Conservation (phyloP, 2,797 vertebrate genomes). For the Channallabes apus region DNA sequence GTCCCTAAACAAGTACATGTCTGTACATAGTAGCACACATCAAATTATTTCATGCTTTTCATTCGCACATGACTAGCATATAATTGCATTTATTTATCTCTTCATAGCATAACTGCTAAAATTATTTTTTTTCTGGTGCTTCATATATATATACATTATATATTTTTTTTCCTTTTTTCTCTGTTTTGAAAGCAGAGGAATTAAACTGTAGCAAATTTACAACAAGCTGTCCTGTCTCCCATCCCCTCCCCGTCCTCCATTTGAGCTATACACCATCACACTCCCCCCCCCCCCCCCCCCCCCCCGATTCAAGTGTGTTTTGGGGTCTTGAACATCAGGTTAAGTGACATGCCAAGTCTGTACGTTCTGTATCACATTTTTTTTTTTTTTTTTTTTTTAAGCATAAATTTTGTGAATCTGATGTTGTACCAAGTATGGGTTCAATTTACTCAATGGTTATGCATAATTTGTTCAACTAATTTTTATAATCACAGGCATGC, state of each 20-base stretch:
- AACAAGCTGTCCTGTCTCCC: conserved; percentile 31
- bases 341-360: conserved; percentile 37
- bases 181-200: conserved; percentile 42
- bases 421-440: background rate
- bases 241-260: background rate
- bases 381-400: background rate
- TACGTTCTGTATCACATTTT: background rate
- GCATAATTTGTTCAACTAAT: conserved; percentile 14
- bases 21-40: conserved; percentile 53
- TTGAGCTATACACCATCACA: conserved; percentile 32
- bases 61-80: conserved; percentile 36
- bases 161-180: conserved; percentile 32
- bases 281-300: conserved; percentile 10
- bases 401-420: background rate
- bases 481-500: conserved; percentile 13
- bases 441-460: background rate
- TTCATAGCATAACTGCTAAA: conserved; percentile 53
- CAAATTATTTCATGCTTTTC: conserved; percentile 55
- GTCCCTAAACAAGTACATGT: conserved; percentile 29
- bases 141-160: conserved; percentile 25
- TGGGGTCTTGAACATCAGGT: conserved; percentile 17
- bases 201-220: conserved; percentile 53
- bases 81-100: conserved; percentile 60
- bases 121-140: conserved; percentile 50
- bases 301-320: conserved; percentile 26